Evolutionary conservation across 1,140 invertebrate species (phyloP).

Genomic region (Cherax quadricarinatus): DNA sequence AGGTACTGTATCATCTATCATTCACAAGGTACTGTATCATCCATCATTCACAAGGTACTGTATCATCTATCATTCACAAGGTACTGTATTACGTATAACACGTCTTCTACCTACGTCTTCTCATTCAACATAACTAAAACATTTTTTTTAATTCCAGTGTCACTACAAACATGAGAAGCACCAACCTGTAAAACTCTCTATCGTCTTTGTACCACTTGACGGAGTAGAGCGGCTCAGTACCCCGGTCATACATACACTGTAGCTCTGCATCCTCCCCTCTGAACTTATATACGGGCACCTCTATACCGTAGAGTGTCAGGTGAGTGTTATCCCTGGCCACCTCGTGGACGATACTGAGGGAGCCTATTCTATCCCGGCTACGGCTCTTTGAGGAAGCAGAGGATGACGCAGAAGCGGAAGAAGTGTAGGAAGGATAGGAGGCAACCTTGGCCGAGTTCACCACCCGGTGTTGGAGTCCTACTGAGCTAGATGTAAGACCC

Average conservation of each 20-base stretch:
- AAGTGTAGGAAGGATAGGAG: too few species aligned
- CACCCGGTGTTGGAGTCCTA: not conserved
- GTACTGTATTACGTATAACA: too few species aligned
- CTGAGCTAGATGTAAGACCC: too few species aligned
- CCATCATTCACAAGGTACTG: too few species aligned
- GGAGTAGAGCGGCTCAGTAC: constrained; percentile 86
- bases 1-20: too few species aligned
- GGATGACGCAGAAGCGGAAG: not conserved
- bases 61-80: too few species aligned
- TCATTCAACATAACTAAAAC: too few species aligned
- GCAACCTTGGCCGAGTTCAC: not conserved
- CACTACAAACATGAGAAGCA: not conserved
- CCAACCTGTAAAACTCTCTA: constrained; percentile 85
- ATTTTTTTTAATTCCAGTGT: too few species aligned
- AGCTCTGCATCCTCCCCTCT: constrained; percentile 77
- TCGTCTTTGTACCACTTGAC: constrained; percentile 91
- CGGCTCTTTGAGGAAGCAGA: not conserved
- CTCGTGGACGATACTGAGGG: not conserved
- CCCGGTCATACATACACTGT: constrained; percentile 87
- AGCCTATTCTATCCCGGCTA: not conserved
- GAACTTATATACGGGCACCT: constrained; percentile 74
- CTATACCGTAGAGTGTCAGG: constrained; percentile 70
- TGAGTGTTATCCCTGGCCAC: constrained; percentile 1
- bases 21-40: too few species aligned
- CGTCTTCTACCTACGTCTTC: too few species aligned